A percentile compares a stretch with the other conserved stretches of the same genome.
phyloP scores from a whole-genome alignment of 2,888 invertebrate genomes.

The Lamproptera curius region DNA sequence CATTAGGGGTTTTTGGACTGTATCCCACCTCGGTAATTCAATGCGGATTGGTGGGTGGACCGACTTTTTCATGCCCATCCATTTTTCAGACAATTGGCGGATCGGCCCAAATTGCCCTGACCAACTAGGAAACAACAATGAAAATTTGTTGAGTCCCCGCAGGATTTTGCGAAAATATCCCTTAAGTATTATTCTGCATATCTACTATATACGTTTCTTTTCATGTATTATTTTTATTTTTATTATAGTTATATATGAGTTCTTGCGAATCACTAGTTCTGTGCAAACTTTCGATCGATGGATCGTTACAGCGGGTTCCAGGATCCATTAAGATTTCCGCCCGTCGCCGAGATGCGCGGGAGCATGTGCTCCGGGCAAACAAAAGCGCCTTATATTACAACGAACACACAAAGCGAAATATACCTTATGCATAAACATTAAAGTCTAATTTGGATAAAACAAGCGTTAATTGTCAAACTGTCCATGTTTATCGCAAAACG shows the following conservation, averaged over 20 bases:
- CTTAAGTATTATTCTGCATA: no score
- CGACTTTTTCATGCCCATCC: no score
- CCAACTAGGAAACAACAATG: no score
- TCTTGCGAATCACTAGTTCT: slow-evolving; percentile 43
- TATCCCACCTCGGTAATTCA: no score
- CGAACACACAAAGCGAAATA: slow-evolving; percentile 23
- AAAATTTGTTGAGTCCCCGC: no score
- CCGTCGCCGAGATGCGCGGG: slow-evolving; percentile 65
- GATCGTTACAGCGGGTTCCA: slow-evolving; percentile 72
- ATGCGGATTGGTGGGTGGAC: no score
- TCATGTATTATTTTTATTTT: slow-evolving; percentile 7
- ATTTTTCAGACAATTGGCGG: no score
- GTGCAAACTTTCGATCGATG: slow-evolving; percentile 58
- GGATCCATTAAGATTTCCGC: slow-evolving; percentile 77
- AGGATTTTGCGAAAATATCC: no score
- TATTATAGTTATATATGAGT: background rate
- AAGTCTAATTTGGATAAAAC: background rate
- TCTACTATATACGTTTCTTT: no score
- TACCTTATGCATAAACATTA: slow-evolving; percentile 23
- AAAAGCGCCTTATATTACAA: slow-evolving; percentile 33
- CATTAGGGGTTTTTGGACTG: no score
- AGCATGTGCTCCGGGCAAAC: slow-evolving; percentile 39
- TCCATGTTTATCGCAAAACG: background rate
- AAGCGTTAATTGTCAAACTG: no score
- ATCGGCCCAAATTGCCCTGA: no score